phyloP scores from a whole-genome alignment of 2,113 vertebrate genomes.

The Brachypteracias leptosomus region DNA sequence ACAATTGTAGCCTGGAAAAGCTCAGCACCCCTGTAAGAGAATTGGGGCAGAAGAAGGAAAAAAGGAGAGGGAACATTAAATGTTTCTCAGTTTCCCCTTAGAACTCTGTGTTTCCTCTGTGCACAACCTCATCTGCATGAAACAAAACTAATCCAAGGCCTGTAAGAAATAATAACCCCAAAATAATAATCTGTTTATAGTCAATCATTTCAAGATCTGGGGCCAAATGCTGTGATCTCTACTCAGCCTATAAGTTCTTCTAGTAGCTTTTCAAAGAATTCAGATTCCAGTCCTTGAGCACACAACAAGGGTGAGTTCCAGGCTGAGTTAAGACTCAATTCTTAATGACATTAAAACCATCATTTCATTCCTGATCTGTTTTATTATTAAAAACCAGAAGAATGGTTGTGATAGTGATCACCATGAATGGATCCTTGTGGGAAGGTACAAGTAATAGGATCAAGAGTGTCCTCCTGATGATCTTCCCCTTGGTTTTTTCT shows the following conservation, averaged over 20 bases:
- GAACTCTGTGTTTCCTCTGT: not conserved
- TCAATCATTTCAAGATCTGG: not conserved
- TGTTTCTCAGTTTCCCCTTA: not conserved
- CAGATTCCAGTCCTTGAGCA: not conserved
- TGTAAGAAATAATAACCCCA: not conserved
- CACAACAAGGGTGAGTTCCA: not conserved
- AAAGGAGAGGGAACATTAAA: not conserved
- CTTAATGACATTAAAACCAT: not conserved
- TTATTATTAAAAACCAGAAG: not conserved
- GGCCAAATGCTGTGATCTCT: not conserved
- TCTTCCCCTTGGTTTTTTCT: no score
- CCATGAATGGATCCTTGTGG: not conserved
- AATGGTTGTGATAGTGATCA: not conserved
- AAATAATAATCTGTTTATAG: not conserved
- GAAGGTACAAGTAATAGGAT: not conserved
- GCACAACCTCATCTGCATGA: not conserved
- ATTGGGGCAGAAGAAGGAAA: not conserved
- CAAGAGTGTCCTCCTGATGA: not conserved
- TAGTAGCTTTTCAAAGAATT: not conserved
- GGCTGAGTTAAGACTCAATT: not conserved
- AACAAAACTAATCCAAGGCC: not conserved
- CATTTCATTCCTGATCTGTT: not conserved
- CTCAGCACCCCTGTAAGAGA: slow-evolving; percentile 88
- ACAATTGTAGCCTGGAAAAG: slow-evolving; percentile 98
- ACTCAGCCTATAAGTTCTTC: not conserved